Evolutionary conservation across 2,888 invertebrate species (phyloP).

Genomic region (Drosophila setosimentum): DNA sequence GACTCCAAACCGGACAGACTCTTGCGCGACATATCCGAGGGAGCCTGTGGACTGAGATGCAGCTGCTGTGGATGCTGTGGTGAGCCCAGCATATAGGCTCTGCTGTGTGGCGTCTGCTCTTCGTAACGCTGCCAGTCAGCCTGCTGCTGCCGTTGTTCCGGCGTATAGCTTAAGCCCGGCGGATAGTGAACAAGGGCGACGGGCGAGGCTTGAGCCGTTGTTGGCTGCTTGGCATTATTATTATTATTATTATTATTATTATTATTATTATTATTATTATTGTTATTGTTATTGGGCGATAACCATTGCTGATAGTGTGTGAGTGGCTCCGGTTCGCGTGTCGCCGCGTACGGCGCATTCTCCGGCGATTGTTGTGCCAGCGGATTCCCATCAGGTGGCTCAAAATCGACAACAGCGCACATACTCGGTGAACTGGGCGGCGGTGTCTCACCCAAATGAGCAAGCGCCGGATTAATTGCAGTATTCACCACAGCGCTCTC

Average conservation of each 20-base stretch:
- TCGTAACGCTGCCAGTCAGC: conserved; percentile 65
- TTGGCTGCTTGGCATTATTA: conserved; percentile 27
- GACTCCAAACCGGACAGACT: conserved; percentile 95
- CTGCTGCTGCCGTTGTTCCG: conserved; percentile 11
- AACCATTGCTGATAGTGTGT: conserved; percentile 26
- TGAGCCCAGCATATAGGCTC: conserved; percentile 50
- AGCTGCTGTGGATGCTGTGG: conserved; percentile 50
- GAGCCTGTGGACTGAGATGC: conserved; percentile 42
- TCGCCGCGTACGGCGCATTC: conserved; percentile 24
- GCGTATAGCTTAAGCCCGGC: background rate
- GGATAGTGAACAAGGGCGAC: conserved; percentile 21
- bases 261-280: conserved; percentile 47
- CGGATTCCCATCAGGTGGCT: conserved; percentile 55
- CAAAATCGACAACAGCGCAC: conserved; percentile 73
- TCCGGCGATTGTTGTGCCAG: conserved; percentile 39
- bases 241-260: conserved; percentile 49
- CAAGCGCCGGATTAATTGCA: conserved; percentile 16
- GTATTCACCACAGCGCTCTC: background rate
- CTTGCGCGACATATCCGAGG: conserved; percentile 91
- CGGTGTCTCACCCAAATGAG: conserved; percentile 74
- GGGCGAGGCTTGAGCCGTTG: conserved; percentile 23
- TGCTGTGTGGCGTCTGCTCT: conserved; percentile 42
- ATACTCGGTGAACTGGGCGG: conserved; percentile 78
- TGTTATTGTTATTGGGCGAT: conserved; percentile 38
- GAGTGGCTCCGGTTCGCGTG: conserved; percentile 33